phyloP scores from a whole-genome alignment of 2,113 vertebrate genomes.

The Pseudopodoces humilis region DNA sequence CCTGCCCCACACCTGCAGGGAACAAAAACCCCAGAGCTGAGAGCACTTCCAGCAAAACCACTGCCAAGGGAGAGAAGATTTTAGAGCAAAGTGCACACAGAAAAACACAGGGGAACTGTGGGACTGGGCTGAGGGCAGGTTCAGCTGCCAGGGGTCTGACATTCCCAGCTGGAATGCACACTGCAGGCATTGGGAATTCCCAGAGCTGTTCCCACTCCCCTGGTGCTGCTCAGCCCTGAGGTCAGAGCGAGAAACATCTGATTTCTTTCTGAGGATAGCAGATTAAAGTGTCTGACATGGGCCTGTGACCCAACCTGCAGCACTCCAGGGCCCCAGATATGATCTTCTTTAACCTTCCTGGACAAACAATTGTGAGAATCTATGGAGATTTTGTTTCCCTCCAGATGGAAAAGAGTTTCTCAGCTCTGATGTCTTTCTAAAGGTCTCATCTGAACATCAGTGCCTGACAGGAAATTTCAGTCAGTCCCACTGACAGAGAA shows the following conservation, averaged over 20 bases:
- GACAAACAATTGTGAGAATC: neutral
- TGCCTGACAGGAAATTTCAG: neutral
- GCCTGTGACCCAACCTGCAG: neutral
- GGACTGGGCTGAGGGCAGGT: neutral
- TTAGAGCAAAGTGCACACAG: neutral
- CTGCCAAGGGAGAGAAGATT: neutral
- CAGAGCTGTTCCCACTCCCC: neutral
- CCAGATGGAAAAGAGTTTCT: constrained; percentile 19
- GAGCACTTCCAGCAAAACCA: neutral
- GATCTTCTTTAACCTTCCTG: neutral
- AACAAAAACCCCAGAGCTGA: neutral
- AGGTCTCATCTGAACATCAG: neutral
- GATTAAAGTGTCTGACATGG: neutral
- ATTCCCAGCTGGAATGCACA: neutral
- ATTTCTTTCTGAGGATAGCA: neutral
- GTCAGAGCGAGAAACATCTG: neutral
- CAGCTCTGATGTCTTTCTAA: neutral
- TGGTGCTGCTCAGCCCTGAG: neutral
- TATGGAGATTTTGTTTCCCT: neutral
- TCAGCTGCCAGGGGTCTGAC: neutral
- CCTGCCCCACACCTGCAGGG: constrained; percentile 91
- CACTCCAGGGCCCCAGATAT: neutral
- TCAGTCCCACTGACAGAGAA: neutral
- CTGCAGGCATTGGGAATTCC: rapidly evolving
- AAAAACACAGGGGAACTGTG: neutral